A percentile compares a stretch with the other conserved stretches of the same genome.
These are phyloP conservation scores for Meteorus sp. DNA, from an alignment of 1,140 invertebrate genomes.

Conservation along the genomic window DNA sequence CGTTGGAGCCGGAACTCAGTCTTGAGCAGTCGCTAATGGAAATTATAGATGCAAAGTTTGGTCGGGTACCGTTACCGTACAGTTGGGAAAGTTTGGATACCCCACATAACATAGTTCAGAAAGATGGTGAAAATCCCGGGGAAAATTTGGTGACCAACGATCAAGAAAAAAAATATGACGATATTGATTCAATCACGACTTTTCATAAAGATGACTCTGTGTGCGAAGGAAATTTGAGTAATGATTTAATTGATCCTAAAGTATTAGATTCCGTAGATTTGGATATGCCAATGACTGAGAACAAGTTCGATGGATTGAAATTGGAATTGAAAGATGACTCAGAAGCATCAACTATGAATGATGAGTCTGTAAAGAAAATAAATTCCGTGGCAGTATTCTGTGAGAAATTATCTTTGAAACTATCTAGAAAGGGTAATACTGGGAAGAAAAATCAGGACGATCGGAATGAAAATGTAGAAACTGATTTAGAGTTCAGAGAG, in stretches of 20 bases:
- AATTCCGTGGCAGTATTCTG: constrained; percentile 39
- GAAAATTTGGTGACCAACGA: constrained; percentile 3
- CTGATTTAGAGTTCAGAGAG: neutral
- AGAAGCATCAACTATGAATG: constrained; percentile 29
- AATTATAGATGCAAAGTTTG: constrained; percentile 56
- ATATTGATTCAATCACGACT: neutral
- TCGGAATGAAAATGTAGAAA: neutral
- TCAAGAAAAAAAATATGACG: neutral
- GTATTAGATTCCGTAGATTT: neutral
- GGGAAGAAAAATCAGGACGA: neutral
- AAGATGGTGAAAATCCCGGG: neutral
- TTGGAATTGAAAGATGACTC: constrained; percentile 42
- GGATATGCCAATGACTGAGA: constrained; percentile 5
- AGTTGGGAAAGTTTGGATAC: constrained; percentile 41
- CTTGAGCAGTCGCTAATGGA: constrained; percentile 53
- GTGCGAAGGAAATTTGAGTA: neutral
- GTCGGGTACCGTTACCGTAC: constrained; percentile 38
- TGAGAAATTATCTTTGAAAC: constrained; percentile 25
- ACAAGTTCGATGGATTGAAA: constrained; percentile 41
- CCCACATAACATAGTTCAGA: neutral
- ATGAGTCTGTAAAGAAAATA: constrained; percentile 37
- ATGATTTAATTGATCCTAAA: neutral
- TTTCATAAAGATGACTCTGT: neutral
- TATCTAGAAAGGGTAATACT: constrained; percentile 1
- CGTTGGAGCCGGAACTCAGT: constrained; percentile 43